Conservation (phyloP, 2,113 vertebrate genomes). For the Pomatorhinus ruficollis region DNA sequence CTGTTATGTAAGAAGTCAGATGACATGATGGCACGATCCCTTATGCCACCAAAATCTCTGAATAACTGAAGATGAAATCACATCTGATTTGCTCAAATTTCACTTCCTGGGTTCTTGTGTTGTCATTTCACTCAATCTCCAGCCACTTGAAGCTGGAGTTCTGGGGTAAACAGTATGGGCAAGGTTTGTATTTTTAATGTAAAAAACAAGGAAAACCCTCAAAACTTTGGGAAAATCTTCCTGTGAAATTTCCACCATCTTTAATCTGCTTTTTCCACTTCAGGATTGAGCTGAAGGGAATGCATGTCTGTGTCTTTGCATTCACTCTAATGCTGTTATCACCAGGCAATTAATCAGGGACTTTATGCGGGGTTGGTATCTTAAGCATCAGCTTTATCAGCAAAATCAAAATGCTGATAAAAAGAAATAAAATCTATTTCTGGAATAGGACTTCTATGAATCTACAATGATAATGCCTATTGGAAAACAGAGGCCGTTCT, state of each 20-base stretch:
- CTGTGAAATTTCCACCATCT: neutral
- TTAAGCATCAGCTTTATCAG: neutral
- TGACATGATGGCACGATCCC: neutral
- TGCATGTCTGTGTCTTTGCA: neutral
- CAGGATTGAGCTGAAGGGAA: neutral
- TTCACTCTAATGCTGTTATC: neutral
- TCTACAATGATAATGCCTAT: neutral
- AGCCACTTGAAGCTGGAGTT: neutral
- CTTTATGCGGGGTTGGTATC: neutral
- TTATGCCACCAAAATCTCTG: neutral
- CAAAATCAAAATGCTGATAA: neutral
- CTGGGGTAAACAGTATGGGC: neutral
- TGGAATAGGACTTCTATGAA: neutral
- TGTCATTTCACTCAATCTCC: neutral
- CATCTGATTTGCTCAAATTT: neutral
- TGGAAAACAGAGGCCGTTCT: neutral
- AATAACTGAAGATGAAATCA: neutral
- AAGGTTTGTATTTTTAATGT: neutral
- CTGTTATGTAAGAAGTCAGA: slow-evolving; percentile 11
- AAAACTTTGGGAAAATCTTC: neutral
- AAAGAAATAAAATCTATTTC: neutral
- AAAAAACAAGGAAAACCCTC: neutral
- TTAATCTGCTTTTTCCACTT: neutral
- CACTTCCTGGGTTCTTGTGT: neutral
- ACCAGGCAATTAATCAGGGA: neutral